Evolutionary conservation across 2,888 invertebrate species (phyloP).

Genomic region (Phasia obesa): DNA sequence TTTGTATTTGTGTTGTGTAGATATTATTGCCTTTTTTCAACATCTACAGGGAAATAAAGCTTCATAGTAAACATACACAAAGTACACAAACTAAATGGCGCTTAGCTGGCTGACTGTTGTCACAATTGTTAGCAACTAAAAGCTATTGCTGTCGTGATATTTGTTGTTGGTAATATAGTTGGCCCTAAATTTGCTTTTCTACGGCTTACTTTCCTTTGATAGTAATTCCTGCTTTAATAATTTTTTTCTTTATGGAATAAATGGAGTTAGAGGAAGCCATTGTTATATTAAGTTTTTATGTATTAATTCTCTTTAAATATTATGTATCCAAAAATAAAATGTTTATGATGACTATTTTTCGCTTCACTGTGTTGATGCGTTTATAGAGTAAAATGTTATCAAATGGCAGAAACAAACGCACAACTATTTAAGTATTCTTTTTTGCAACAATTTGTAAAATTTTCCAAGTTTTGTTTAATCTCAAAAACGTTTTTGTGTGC

Average conservation of each 20-base stretch:
- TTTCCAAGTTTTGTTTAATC: neutral
- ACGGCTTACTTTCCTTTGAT: neutral
- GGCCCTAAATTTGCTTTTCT: neutral
- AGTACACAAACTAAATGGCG: conserved; percentile 41
- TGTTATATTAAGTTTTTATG: neutral
- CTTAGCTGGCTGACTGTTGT: conserved; percentile 33
- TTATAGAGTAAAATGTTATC: no score
- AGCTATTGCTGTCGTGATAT: neutral
- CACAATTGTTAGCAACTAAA: conserved; percentile 30
- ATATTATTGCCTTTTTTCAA: neutral
- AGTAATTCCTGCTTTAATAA: neutral
- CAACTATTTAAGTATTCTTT: no score
- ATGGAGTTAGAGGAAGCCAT: conserved; percentile 19
- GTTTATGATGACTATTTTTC: conserved; percentile 2
- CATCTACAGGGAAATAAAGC: neutral
- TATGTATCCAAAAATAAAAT: neutral
- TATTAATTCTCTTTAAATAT: neutral
- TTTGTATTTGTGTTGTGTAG: conserved; percentile 34
- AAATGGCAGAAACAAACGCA: no score
- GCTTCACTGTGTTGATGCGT: neutral
- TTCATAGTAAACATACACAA: conserved; percentile 19
- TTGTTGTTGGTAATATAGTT: conserved; percentile 15
- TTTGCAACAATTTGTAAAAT: neutral
- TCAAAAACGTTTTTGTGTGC: neutral
- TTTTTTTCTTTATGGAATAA: conserved; percentile 17